These are phyloP conservation scores for Theocolax elegans DNA, from an alignment of 1,140 invertebrate genomes.

Conservation along the genomic window DNA sequence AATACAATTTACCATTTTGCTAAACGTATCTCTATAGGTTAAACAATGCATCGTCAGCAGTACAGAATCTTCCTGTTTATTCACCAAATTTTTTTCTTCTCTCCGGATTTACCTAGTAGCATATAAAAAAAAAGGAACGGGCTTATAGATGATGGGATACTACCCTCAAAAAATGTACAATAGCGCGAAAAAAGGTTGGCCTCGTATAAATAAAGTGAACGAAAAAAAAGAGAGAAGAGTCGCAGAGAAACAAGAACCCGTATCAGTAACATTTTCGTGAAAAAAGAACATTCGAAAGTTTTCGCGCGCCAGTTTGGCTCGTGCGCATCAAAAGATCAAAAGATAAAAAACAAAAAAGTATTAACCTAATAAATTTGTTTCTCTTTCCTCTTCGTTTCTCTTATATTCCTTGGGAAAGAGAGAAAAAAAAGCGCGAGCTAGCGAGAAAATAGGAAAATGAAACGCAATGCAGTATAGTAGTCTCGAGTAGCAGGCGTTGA, in stretches of 20 bases:
- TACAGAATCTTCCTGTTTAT: background rate
- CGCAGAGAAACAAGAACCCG: too few relatives aligned
- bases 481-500: background rate
- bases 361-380: background rate
- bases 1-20: too few relatives aligned
- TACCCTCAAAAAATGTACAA: background rate
- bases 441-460: too few relatives aligned
- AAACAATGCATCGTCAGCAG: slow-evolving; percentile 13
- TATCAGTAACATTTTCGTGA: background rate
- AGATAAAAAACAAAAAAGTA: too few relatives aligned
- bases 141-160: background rate
- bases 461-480: background rate
- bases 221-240: background rate
- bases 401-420: too few relatives aligned
- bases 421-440: background rate
- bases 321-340: too few relatives aligned
- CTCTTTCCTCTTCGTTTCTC: background rate
- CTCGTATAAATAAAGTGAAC: slow-evolving; percentile 1
- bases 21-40: too few relatives aligned
- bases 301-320: too few relatives aligned
- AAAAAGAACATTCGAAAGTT: background rate
- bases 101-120: background rate
- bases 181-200: slow-evolving; percentile 35
- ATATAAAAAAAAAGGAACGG: background rate
- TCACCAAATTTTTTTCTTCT: background rate